Conservation (phyloP, 1,140 invertebrate species). For the Cyclargus thomasi region DNA sequence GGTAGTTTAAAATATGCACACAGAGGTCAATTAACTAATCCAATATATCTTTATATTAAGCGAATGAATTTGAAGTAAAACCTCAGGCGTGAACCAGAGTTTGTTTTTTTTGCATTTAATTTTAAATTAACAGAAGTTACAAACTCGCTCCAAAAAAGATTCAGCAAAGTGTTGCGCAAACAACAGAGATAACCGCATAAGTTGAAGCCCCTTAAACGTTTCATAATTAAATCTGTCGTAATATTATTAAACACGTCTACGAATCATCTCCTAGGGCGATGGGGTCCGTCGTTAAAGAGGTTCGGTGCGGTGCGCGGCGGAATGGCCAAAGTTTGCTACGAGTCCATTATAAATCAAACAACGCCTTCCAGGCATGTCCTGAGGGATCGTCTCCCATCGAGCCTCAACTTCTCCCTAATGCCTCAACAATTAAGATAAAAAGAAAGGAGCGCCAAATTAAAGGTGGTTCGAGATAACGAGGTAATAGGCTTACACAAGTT, state of each 20-base stretch:
- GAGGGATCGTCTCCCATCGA: constrained; percentile 62
- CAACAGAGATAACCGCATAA: constrained; percentile 49
- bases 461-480: constrained; percentile 72
- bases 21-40: not conserved
- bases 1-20: not conserved
- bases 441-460: constrained; percentile 70
- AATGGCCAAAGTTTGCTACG: constrained; percentile 72
- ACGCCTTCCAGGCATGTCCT: constrained; percentile 70
- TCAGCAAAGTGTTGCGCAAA: constrained; percentile 27
- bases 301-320: constrained; percentile 56
- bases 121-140: not conserved
- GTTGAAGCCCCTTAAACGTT: constrained; percentile 63
- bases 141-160: constrained; percentile 11
- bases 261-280: constrained; percentile 71
- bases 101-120: not conserved
- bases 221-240: constrained; percentile 75
- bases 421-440: constrained; percentile 75
- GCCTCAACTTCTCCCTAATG: constrained; percentile 66
- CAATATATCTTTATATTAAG: no score
- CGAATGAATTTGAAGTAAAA: no score
- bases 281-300: constrained; percentile 70
- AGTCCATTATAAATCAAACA: constrained; percentile 75
- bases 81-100: not conserved
- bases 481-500: constrained; percentile 62
- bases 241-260: constrained; percentile 74